phyloP scores from a whole-genome alignment of 2,113 vertebrate genomes.

The Nanger granti region DNA sequence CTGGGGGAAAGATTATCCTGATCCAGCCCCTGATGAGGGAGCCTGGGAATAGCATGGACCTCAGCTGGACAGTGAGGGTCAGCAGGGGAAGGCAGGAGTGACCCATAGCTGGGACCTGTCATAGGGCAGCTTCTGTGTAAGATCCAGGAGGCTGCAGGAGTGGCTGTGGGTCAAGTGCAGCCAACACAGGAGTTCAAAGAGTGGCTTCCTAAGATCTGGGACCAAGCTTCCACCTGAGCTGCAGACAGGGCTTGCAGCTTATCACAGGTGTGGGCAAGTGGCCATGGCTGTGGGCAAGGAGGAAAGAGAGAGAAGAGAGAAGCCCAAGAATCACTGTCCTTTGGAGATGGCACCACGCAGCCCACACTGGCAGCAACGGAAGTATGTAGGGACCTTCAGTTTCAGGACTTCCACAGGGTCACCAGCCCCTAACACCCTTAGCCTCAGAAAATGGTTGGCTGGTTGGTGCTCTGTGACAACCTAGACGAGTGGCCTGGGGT shows the following conservation, averaged over 20 bases:
- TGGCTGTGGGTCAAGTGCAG: not conserved
- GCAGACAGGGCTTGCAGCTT: not conserved
- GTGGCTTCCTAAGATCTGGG: not conserved
- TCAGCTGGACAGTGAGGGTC: not conserved
- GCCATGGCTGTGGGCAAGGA: not conserved
- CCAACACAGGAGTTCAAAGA: not conserved
- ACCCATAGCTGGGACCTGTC: not conserved
- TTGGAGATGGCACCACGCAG: accelerated
- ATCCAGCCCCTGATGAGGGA: not conserved
- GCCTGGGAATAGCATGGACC: not conserved
- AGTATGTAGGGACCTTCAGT: not conserved
- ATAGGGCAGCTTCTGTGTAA: not conserved
- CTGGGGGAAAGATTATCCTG: not conserved
- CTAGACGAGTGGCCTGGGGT: not conserved
- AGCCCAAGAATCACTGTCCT: too few relatives aligned
- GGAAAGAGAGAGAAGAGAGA: not conserved
- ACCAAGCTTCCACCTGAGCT: not conserved
- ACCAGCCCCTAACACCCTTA: not conserved
- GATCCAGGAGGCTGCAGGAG: not conserved
- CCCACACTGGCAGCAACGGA: accelerated
- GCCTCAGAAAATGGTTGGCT: not conserved
- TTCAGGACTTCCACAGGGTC: not conserved
- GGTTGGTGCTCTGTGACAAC: not conserved
- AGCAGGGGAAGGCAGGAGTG: not conserved
- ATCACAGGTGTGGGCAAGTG: not conserved